Conservation (phyloP, 2,888 invertebrate species). For the Plutella xylostella region DNA sequence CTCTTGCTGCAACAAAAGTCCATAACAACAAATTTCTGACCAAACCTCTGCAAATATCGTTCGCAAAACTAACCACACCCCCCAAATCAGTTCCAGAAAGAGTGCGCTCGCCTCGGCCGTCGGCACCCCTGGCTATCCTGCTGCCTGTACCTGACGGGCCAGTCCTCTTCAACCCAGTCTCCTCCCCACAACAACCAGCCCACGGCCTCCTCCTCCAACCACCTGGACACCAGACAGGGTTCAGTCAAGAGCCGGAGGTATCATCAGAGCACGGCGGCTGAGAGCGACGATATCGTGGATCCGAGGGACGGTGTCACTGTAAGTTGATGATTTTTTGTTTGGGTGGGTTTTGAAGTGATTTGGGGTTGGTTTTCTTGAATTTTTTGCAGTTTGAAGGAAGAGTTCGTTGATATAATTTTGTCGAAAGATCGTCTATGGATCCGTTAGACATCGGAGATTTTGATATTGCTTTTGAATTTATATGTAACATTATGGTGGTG, state of each 20-base stretch:
- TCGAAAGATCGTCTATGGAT: too few species aligned
- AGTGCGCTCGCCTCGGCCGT: constrained; percentile 48
- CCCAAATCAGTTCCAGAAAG: constrained; percentile 51
- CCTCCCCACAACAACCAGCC: constrained; percentile 23
- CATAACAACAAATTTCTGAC: neutral
- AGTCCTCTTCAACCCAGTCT: constrained; percentile 27
- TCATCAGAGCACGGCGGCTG: constrained; percentile 41
- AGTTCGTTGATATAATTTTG: too few species aligned
- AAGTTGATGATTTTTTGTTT: constrained; percentile 11
- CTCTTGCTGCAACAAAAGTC: too few species aligned
- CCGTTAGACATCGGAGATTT: too few species aligned
- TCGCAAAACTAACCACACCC: neutral
- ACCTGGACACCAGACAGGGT: constrained; percentile 46
- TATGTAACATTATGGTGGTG: too few species aligned
- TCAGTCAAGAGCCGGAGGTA: constrained; percentile 51
- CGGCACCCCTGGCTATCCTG: constrained; percentile 59
- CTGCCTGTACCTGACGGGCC: constrained; percentile 43
- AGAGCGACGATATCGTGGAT: constrained; percentile 46
- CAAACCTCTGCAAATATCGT: neutral
- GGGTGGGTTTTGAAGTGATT: too few species aligned
- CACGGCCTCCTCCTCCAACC: constrained; percentile 41
- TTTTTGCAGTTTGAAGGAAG: too few species aligned
- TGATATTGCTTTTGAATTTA: too few species aligned
- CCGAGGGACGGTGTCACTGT: constrained; percentile 54
- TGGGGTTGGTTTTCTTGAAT: too few species aligned